Evolutionary conservation across 2,797 vertebrate species (phyloP).

Genomic region (Coranthus polyacanthus): DNA sequence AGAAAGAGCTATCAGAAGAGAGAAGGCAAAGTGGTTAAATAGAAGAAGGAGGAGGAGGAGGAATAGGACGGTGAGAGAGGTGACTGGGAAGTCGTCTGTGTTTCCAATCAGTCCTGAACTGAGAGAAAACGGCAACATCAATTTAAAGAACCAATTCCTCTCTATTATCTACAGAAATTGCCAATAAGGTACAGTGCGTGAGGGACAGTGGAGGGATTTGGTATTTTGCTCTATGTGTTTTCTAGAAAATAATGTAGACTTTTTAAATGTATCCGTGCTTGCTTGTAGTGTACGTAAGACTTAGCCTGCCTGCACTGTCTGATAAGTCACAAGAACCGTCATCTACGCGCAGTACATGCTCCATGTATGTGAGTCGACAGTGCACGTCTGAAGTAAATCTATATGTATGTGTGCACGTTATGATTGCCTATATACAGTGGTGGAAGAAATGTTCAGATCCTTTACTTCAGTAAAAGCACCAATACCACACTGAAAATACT

Average conservation of each 20-base stretch:
- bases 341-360: conserved; percentile 3
- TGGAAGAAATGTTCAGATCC: no score
- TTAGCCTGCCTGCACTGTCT: conserved; percentile 5
- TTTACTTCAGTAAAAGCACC: no score
- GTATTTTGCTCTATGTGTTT: conserved; percentile 26
- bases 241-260: conserved; percentile 23
- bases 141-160: conserved; percentile 63
- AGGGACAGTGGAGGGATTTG: conserved; percentile 45
- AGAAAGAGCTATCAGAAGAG: conserved; percentile 12
- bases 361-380: background rate
- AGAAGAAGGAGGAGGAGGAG: conserved; percentile 8
- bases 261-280: conserved; percentile 11
- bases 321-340: conserved; percentile 33
- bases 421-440: no score
- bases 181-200: conserved; percentile 62
- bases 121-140: conserved; percentile 46
- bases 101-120: conserved; percentile 42
- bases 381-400: conserved; percentile 12
- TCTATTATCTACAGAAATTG: conserved; percentile 75
- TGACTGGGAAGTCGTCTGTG: conserved; percentile 29
- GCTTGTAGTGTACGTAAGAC: conserved; percentile 16
- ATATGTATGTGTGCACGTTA: no score
- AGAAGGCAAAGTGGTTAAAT: background rate
- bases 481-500: no score
- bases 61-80: conserved; percentile 28